Percentiles rank a stretch among this genome's conserved stretches.
Conservation (phyloP, 1,140 invertebrate genomes). For the Hypsibius dujardini region DNA sequence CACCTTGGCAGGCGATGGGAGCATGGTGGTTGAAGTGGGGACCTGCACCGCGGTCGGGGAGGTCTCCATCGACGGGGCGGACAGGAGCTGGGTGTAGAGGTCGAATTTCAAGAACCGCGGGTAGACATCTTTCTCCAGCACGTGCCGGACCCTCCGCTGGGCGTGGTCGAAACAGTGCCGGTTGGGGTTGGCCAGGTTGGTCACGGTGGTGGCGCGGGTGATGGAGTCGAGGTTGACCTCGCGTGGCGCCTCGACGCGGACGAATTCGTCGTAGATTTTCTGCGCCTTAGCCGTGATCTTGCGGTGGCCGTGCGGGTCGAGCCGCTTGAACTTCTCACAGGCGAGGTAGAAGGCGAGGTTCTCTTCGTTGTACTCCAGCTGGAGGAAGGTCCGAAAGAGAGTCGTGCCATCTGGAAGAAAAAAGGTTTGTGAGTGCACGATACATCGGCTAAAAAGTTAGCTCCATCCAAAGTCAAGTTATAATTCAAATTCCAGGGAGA, state of each 20-base stretch:
- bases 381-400: conserved; percentile 41
- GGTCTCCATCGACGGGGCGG: no score
- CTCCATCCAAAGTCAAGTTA: neutral
- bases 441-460: conserved; percentile 15
- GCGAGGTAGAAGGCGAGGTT: conserved; percentile 47
- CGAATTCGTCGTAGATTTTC: conserved; percentile 41
- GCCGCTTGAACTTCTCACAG: conserved; percentile 42
- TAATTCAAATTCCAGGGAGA: neutral
- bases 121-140: conserved; percentile 44
- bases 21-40: no score
- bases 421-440: conserved; percentile 20
- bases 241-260: conserved; percentile 40
- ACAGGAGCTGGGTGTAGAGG: conserved; percentile 35
- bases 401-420: conserved; percentile 38
- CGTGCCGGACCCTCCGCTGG: conserved; percentile 39
- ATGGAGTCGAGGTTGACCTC: conserved; percentile 42
- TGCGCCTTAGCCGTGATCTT: conserved; percentile 37
- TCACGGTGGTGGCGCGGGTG: conserved; percentile 35
- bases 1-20: no score
- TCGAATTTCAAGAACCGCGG: conserved; percentile 40
- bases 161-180: conserved; percentile 39
- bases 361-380: conserved; percentile 44
- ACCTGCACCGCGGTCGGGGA: no score
- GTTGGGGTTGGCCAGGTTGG: conserved; percentile 31
- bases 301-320: conserved; percentile 26